These are phyloP conservation scores for Stratiomys singularior DNA, from an alignment of 2,888 invertebrate species.

Conservation along the genomic window DNA sequence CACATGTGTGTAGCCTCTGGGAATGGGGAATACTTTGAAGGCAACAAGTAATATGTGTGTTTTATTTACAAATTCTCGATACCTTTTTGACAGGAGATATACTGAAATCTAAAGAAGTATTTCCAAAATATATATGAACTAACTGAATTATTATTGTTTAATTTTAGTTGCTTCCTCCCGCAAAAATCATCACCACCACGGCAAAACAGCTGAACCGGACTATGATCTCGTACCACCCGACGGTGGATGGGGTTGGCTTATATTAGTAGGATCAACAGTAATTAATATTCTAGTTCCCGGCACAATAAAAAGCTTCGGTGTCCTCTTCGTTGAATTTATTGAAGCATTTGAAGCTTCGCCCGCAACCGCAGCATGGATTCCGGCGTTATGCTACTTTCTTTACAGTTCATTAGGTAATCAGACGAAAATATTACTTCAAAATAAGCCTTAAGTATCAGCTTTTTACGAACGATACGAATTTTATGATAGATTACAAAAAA, in stretches of 20 bases:
- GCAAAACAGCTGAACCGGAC: conserved; percentile 61
- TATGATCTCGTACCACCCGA: conserved; percentile 83
- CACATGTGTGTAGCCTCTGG: too few relatives aligned
- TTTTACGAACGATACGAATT: background rate
- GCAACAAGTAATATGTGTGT: too few relatives aligned
- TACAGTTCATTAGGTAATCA: conserved; percentile 84
- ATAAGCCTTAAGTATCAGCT: background rate
- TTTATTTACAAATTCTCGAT: too few relatives aligned
- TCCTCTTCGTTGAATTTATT: conserved; percentile 83
- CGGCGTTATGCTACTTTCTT: conserved; percentile 87
- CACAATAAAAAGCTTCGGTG: conserved; percentile 88
- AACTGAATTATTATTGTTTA: too few relatives aligned
- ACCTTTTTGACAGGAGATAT: too few relatives aligned
- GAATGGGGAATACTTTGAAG: too few relatives aligned
- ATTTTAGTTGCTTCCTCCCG: conserved; percentile 1
- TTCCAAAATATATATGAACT: too few relatives aligned
- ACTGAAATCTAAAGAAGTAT: too few relatives aligned
- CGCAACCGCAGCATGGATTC: conserved; percentile 82
- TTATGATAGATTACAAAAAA: background rate
- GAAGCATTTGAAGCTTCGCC: conserved; percentile 80
- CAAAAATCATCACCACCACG: conserved; percentile 18
- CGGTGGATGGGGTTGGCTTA: conserved; percentile 88
- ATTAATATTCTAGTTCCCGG: conserved; percentile 88
- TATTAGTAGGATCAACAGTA: conserved; percentile 77
- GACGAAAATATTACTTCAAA: background rate